Base-by-base conservation (phyloP, 2,113 vertebrate genomes). In the Craseonycteris thonglongyai region DNA sequence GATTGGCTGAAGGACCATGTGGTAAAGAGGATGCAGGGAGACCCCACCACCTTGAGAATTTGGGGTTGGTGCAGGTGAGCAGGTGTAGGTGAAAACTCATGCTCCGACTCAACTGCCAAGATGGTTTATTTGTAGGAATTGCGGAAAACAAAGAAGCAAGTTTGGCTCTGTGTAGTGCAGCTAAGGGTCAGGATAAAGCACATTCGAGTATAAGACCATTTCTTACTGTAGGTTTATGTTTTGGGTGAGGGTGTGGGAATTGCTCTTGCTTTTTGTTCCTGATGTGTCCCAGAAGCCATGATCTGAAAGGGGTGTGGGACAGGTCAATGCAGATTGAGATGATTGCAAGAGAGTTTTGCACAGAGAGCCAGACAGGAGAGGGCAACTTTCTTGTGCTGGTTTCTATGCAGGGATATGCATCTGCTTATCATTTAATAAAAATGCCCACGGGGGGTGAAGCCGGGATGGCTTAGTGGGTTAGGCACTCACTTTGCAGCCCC, bases 351-450 rank as follows among this genome's bases (percentile, higher is more conserved):
- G 0, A 56, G 47, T 47, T 69, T 83, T 88, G 42, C 40, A 78
- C 68, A 51, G 85, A 83, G 22, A 68, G 42, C 42, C 28, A 15
- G 76, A 59, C 33, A 9, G 8, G 1, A 35, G 0, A 78, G 38
- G 14, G 21, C 33, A n/a, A 35, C 42, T 92, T 72, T n/a, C 35
- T 87, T 56, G 30, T 63, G 22, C 56, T 85, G 58, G 10, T 75
- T 80, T 84, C 61, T 45, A 3, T 38, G 61, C 68, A 58, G 74
- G 75, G 45, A 66, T 42, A 56, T 30, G 59, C 54, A 74, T 49
- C 61, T 12, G 74, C 72, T 93, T 92, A 58, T 92, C 87, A 94
- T 87, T 88, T 86, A 90, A 92, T 93, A 80, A 94, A 86, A 94
- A 90, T 72, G 45, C 38, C 92, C 75, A n/a, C 0, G n/a, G 90